A percentile compares a stretch with the other conserved stretches of the same genome.
Conservation (phyloP, 2,113 vertebrate species). For the Amblyopsis rosae region DNA sequence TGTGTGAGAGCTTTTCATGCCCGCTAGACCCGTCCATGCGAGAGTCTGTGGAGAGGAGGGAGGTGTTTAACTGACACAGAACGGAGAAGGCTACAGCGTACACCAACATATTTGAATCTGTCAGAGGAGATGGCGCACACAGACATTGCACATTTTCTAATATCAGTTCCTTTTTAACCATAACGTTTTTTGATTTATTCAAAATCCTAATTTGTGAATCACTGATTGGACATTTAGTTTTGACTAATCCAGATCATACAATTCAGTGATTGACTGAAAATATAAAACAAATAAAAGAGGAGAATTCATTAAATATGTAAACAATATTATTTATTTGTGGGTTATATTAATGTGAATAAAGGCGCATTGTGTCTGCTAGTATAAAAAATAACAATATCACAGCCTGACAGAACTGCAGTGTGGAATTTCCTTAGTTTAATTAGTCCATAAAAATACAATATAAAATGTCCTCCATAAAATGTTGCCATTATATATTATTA, state of each 20-base stretch:
- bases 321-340: too few relatives aligned
- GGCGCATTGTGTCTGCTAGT: too few relatives aligned
- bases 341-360: too few relatives aligned
- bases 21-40: slow-evolving; percentile 8
- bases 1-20: slow-evolving; percentile 7
- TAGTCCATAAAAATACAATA: too few relatives aligned
- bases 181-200: not conserved
- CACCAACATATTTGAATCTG: not conserved
- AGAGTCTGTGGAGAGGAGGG: slow-evolving; percentile 43
- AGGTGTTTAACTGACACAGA: slow-evolving; percentile 30
- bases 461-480: too few relatives aligned
- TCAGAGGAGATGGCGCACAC: too few relatives aligned
- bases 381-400: too few relatives aligned
- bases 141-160: not conserved
- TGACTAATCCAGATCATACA: not conserved
- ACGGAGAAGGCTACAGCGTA: not conserved
- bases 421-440: too few relatives aligned
- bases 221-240: not conserved
- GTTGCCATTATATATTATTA: too few relatives aligned
- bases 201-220: not conserved
- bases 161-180: not conserved
- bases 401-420: too few relatives aligned
- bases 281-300: too few relatives aligned
- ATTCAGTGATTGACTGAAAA: not conserved
- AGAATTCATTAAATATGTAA: too few relatives aligned